phyloP scores from a whole-genome alignment of 2,888 invertebrate species.

The Pristionchus japonicus region DNA sequence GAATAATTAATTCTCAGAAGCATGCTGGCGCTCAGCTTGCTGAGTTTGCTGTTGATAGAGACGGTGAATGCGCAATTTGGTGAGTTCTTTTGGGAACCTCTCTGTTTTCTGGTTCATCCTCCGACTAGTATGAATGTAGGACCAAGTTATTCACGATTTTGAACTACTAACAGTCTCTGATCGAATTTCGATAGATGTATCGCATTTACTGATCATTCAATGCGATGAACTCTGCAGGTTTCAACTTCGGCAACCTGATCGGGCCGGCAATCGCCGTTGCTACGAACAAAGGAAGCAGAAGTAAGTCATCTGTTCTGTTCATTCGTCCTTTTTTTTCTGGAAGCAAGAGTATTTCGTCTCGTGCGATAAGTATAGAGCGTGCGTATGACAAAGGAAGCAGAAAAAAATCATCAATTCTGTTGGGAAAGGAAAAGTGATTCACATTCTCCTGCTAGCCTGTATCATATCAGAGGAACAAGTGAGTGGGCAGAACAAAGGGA shows the following conservation, averaged over 20 bases:
- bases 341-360: too few relatives aligned
- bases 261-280: neutral
- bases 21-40: neutral
- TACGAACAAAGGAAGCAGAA: neutral
- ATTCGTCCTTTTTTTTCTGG: neutral
- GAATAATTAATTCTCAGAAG: neutral
- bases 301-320: neutral
- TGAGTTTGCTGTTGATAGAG: neutral
- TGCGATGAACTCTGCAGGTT: neutral
- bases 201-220: neutral
- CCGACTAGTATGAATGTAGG: too few relatives aligned
- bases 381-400: too few relatives aligned
- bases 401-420: too few relatives aligned
- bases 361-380: too few relatives aligned
- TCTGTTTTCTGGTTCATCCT: neutral
- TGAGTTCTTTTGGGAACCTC: neutral
- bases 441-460: too few relatives aligned
- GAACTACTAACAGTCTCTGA: neutral
- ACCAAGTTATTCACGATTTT: neutral
- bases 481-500: too few relatives aligned
- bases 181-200: neutral
- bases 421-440: too few relatives aligned
- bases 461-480: too few relatives aligned
- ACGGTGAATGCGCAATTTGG: neutral
- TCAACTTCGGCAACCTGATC: neutral